These are phyloP conservation scores for Pristis pectinata DNA, from an alignment of 2,797 vertebrate species.

Conservation along the genomic window DNA sequence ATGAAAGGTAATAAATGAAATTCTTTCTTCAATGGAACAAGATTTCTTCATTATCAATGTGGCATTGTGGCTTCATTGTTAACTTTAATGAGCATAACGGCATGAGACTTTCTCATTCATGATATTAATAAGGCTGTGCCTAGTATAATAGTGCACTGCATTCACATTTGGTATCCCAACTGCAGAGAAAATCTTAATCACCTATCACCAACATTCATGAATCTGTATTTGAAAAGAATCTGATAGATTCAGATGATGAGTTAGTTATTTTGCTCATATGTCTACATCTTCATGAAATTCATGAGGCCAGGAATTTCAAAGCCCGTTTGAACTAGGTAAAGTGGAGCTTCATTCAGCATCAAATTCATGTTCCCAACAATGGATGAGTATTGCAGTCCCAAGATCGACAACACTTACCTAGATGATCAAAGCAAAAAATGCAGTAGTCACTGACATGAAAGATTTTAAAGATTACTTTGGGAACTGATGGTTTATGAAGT, in stretches of 20 bases:
- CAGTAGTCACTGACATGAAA: not conserved
- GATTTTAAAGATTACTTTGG: not conserved
- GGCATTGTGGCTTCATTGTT: not conserved
- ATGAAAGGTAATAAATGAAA: not conserved
- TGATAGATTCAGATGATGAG: not conserved
- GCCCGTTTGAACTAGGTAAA: not conserved
- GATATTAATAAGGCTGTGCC: not conserved
- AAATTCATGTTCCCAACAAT: not conserved
- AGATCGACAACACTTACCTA: not conserved
- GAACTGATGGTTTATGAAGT: not conserved
- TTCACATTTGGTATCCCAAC: not conserved
- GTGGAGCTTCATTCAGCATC: not conserved
- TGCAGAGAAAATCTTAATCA: not conserved
- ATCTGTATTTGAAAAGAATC: not conserved
- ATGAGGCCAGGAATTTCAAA: not conserved
- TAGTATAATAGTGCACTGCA: not conserved
- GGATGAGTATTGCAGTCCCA: not conserved
- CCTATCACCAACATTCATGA: not conserved
- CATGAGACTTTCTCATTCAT: not conserved
- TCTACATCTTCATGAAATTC: not conserved
- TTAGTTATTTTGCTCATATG: not conserved
- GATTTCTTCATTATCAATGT: not conserved
- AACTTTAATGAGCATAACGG: not conserved
- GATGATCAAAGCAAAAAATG: not conserved
- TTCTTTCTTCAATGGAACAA: not conserved